Conservation (phyloP, 2,797 vertebrate species). For the Buceros bicornis region DNA sequence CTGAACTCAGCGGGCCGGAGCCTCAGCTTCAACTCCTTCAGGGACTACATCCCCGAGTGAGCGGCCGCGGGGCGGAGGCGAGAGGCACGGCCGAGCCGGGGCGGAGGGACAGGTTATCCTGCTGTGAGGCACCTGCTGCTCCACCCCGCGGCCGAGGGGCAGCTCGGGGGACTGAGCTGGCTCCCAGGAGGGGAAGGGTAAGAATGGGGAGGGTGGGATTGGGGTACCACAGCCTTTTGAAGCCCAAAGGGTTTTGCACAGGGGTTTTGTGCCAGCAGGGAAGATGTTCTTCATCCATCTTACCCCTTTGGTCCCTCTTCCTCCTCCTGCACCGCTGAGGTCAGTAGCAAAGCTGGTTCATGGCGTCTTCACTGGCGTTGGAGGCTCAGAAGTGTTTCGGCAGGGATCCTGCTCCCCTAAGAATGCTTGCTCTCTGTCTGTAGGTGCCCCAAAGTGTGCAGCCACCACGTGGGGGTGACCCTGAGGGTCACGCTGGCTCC, state of each 20-base stretch:
- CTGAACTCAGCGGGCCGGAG: slow-evolving; percentile 73
- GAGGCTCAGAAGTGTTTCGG: not conserved
- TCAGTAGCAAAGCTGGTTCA: accelerated
- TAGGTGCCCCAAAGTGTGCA: not conserved
- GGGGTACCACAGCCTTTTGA: not conserved
- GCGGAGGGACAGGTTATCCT: not conserved
- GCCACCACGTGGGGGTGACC: accelerated
- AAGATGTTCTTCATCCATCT: not conserved
- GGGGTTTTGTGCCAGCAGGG: not conserved
- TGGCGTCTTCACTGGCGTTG: not conserved
- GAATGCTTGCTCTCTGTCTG: not conserved
- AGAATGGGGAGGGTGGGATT: not conserved
- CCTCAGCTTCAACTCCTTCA: slow-evolving; percentile 84
- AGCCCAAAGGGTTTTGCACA: not conserved
- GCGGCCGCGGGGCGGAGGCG: accelerated
- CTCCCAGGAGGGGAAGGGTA: not conserved
- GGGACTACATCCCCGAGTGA: slow-evolving; percentile 84
- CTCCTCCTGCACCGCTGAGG: not conserved
- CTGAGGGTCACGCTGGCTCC: accelerated
- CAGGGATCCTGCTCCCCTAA: not conserved
- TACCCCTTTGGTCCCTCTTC: not conserved
- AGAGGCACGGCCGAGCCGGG: not conserved
- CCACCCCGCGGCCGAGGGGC: accelerated
- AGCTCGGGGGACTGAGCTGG: not conserved
- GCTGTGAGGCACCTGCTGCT: not conserved